Evolutionary conservation across 2,797 vertebrate species (phyloP), one percentile per base, ranked within the genome.

Genomic region (Crenuchus spilurus): DNA sequence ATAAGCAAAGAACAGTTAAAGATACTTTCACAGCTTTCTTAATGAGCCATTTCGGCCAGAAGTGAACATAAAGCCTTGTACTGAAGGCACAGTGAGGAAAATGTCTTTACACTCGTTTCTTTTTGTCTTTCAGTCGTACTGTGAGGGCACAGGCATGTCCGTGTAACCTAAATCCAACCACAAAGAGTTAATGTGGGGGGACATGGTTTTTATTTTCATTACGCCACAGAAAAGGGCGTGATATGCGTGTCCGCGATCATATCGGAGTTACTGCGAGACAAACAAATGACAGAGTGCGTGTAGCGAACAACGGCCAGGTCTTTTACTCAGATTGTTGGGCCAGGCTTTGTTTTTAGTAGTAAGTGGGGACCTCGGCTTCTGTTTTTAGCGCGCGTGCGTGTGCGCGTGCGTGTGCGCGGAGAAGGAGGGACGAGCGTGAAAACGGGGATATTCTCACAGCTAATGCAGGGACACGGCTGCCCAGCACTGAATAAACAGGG

Each of bases 401-500:
- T 46, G 44, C n/a, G 51, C 14, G 26, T 16, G 26, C 6, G 6
- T 7, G 26, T 16, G 51, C 7, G 51, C 2, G 9, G n/a, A 44
- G 46, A 22, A n/a, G 46, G 44, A 48, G 48, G 48, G 48, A 51
- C 22, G 20, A 24, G 48, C 2, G 22, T 5, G 11, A 33, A 33
- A 33, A 33, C 3, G 30, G 30, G 49, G 24, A 28, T 52, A 31
- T 33, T 57, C 54, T 16, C 8, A 16, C 4, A 2, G 22, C 22
- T 44, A 16, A 2, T 1, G 46, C n/a, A 2, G 49, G 6, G 49
- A 30, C 26, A 31, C 28, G n/a, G 54, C 4, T n/a, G 30, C 28
- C 37, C 81, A 72, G 54, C n/a, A 76, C 76, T 74, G 73, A 58
- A 80, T 80, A 80, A 83, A 81, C 57, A 76, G 70, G 71, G 67